These are phyloP conservation scores for Okapia johnstoni DNA, from an alignment of 2,113 vertebrate genomes.

Conservation along the genomic window DNA sequence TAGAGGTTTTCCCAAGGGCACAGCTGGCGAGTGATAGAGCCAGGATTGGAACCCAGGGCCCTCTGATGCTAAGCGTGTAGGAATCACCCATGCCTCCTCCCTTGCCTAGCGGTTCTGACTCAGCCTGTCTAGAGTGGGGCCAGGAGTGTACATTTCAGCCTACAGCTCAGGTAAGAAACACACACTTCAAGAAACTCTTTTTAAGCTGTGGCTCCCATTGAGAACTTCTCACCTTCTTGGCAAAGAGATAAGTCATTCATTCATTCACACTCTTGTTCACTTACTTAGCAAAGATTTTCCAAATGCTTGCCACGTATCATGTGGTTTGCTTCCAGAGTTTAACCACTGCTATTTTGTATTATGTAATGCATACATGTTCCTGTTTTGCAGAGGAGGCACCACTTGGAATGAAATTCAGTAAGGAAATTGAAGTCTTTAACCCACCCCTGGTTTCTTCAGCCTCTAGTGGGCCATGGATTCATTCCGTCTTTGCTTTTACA, in stretches of 20 bases:
- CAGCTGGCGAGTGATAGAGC: background rate
- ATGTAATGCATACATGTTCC: accelerated
- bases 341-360: accelerated
- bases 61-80: background rate
- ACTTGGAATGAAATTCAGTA: background rate
- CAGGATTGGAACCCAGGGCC: background rate
- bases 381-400: slow-evolving; percentile 29
- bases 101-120: background rate
- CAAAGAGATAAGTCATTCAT: background rate
- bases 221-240: background rate
- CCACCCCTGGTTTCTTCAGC: slow-evolving; percentile 74
- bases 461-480: slow-evolving; percentile 65
- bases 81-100: background rate
- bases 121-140: accelerated
- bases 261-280: background rate
- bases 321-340: background rate
- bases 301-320: accelerated
- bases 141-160: background rate
- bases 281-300: background rate
- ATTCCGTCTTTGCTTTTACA: slow-evolving; percentile 77
- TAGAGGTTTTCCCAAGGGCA: background rate
- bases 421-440: background rate
- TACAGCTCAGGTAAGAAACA: background rate
- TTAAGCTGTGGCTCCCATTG: accelerated
- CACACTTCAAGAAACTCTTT: background rate